phyloP scores from a whole-genome alignment of 2,797 vertebrate genomes.

The Acanthis flammea region DNA sequence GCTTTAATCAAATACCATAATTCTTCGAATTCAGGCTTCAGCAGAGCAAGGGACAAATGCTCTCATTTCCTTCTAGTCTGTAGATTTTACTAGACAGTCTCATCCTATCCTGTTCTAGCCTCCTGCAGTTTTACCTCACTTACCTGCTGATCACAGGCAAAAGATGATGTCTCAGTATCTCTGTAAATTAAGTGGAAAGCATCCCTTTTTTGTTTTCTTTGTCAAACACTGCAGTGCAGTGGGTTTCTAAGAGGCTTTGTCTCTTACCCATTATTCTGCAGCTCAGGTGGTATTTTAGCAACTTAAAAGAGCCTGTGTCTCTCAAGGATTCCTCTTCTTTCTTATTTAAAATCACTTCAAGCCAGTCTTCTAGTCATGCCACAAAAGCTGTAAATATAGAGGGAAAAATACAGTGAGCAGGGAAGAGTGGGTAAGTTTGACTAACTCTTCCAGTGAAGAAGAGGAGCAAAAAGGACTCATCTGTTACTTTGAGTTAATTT shows the following conservation, averaged over 20 bases:
- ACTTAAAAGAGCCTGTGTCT: background rate
- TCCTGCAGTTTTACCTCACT: background rate
- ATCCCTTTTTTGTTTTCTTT: background rate
- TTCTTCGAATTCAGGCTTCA: background rate
- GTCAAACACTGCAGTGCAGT: background rate
- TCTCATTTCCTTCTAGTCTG: background rate
- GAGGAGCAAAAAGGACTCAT: background rate
- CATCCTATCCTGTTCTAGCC: background rate
- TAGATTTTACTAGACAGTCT: background rate
- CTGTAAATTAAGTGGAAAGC: background rate
- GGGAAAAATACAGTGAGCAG: background rate
- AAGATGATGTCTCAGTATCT: background rate
- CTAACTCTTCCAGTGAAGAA: background rate
- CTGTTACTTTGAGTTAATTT: background rate
- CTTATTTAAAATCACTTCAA: background rate
- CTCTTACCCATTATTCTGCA: background rate
- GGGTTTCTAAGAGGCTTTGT: background rate
- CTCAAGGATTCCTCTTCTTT: background rate
- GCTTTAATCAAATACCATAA: background rate
- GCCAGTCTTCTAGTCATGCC: background rate
- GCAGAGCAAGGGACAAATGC: background rate
- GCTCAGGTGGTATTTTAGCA: background rate
- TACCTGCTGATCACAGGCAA: background rate
- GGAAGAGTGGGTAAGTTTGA: background rate
- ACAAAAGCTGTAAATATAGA: background rate